Evolutionary conservation across 2,113 vertebrate genomes (phyloP).

Genomic region (Ia io): DNA sequence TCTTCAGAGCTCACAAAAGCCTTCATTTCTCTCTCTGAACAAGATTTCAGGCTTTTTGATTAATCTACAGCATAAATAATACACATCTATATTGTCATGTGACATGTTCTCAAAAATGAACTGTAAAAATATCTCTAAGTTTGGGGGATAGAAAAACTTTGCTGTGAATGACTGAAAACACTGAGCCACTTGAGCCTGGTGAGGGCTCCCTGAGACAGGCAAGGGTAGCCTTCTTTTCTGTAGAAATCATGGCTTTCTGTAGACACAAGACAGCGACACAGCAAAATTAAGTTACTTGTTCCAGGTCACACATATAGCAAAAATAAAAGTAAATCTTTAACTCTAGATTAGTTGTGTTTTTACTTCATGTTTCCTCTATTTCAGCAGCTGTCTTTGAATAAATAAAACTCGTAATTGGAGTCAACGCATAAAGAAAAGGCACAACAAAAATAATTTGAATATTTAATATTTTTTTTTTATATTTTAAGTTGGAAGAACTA

Average conservation of each 20-base stretch:
- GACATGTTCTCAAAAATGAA: neutral
- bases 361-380: neutral
- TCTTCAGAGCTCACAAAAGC: neutral
- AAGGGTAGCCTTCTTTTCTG: neutral
- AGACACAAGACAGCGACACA: neutral
- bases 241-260: neutral
- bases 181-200: neutral
- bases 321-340: neutral
- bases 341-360: neutral
- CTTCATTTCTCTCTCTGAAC: neutral
- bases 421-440: neutral
- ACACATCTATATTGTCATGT: neutral
- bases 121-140: neutral
- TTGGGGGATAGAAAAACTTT: neutral
- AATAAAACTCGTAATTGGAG: neutral
- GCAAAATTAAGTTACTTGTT: slow-evolving; percentile 13
- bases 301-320: neutral
- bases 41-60: neutral
- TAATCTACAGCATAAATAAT: neutral
- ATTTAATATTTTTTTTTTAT: neutral
- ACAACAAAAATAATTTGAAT: neutral
- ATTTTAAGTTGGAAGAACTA: neutral
- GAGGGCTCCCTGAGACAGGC: neutral
- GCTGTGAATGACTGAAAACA: neutral
- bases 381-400: neutral